phyloP scores from a whole-genome alignment of 1,140 invertebrate genomes.

The Ridgeia piscesae region DNA sequence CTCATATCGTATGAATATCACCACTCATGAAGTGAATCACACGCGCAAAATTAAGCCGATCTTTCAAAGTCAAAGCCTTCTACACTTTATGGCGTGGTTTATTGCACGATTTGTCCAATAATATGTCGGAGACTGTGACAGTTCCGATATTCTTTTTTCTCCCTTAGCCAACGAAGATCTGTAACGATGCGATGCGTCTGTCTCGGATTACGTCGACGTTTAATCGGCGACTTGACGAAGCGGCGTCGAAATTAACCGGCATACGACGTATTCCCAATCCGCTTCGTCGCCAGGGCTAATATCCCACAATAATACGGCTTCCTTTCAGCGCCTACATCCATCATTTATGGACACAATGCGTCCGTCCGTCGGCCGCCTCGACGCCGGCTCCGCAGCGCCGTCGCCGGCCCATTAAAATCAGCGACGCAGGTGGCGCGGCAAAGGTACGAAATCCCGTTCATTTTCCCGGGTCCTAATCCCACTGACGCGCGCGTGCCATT shows the following conservation, averaged over 20 bases:
- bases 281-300: background rate
- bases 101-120: background rate
- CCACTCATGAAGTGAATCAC: too few relatives aligned
- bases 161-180: background rate
- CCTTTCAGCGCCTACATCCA: background rate
- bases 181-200: background rate
- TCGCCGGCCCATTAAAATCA: background rate
- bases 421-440: background rate
- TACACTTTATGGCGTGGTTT: background rate
- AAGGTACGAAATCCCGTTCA: constrained; percentile 4
- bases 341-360: background rate
- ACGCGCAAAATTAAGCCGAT: background rate
- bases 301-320: background rate
- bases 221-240: background rate
- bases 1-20: background rate
- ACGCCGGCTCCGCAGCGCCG: background rate
- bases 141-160: background rate
- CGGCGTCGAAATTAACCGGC: background rate
- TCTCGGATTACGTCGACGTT: background rate
- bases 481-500: background rate
- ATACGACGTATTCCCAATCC: background rate
- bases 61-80: background rate
- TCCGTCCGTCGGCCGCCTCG: background rate
- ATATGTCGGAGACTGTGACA: background rate
- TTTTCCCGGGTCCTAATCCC: background rate